Evolutionary conservation across 2,797 vertebrate genomes (phyloP).

Genomic region (Taeniopygia guttata): DNA sequence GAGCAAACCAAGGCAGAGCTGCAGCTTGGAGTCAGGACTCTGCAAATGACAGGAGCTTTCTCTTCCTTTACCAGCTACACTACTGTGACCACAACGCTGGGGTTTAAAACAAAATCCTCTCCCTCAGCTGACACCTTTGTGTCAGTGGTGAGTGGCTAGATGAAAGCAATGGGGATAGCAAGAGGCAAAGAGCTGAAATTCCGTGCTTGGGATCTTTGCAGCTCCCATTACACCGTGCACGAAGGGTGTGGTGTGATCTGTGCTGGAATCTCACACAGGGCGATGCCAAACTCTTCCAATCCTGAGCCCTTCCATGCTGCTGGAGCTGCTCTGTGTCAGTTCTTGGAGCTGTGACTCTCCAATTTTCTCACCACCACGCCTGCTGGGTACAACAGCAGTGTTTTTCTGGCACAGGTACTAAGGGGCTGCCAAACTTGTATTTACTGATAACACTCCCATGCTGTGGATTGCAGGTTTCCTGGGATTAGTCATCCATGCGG

Average conservation of each 20-base stretch:
- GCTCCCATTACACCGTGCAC: not conserved
- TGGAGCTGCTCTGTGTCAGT: not conserved
- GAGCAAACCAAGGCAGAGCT: not conserved
- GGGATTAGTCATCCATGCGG: not conserved
- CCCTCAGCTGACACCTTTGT: not conserved
- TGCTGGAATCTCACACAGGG: not conserved
- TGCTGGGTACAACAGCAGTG: not conserved
- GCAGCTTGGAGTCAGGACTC: not conserved
- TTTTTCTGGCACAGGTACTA: not conserved
- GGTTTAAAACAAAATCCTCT: not conserved
- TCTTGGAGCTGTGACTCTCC: not conserved
- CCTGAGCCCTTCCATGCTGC: not conserved
- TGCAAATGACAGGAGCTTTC: not conserved
- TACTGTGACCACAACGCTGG: fast-evolving
- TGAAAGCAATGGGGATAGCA: not conserved
- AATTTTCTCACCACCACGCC: not conserved
- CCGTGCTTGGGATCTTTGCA: not conserved
- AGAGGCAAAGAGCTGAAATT: not conserved
- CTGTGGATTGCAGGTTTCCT: not conserved
- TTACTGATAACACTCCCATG: not conserved
- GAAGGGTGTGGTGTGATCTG: not conserved
- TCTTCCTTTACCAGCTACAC: not conserved
- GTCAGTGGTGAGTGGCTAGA: not conserved
- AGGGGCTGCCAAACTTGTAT: not conserved
- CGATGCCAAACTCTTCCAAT: not conserved